phyloP scores from a whole-genome alignment of 2,888 invertebrate species.

The Antheraea yamamai region DNA sequence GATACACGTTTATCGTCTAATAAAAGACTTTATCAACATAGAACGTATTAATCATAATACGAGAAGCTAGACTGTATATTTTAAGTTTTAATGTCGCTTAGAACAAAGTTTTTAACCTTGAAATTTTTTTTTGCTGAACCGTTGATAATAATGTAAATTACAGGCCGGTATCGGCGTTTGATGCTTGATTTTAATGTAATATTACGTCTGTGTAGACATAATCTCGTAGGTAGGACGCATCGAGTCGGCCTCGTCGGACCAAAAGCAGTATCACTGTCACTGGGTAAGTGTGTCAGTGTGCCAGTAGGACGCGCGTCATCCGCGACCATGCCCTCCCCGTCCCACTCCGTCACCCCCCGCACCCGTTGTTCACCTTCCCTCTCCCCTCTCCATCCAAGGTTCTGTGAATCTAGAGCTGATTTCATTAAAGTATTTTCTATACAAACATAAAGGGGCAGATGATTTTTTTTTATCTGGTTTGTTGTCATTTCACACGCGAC shows the following conservation, averaged over 20 bases:
- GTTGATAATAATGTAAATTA: background rate
- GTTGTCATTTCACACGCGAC: slow-evolving; percentile 6
- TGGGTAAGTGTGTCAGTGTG: slow-evolving; percentile 82
- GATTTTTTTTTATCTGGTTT: background rate
- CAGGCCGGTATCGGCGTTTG: background rate
- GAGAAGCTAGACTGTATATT: background rate
- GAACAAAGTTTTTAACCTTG: background rate
- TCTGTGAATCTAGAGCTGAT: slow-evolving; percentile 69
- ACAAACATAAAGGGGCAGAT: slow-evolving; percentile 31
- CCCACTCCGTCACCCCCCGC: slow-evolving; percentile 42
- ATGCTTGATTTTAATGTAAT: background rate
- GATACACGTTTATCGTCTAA: slow-evolving; percentile 1
- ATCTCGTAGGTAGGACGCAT: slow-evolving; percentile 72
- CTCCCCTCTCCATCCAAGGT: slow-evolving; percentile 67
- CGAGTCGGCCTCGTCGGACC: slow-evolving; percentile 74
- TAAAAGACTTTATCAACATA: background rate
- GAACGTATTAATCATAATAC: background rate
- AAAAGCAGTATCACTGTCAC: slow-evolving; percentile 82
- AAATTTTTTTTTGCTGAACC: background rate
- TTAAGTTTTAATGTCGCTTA: background rate
- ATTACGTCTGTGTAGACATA: slow-evolving; percentile 35
- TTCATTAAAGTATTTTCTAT: slow-evolving; percentile 54
- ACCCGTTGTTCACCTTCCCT: slow-evolving; percentile 45
- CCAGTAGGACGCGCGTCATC: slow-evolving; percentile 81
- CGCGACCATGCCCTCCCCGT: slow-evolving; percentile 65